Evolutionary conservation across 2,113 vertebrate species (phyloP).

Genomic region (Albula glossodonta): DNA sequence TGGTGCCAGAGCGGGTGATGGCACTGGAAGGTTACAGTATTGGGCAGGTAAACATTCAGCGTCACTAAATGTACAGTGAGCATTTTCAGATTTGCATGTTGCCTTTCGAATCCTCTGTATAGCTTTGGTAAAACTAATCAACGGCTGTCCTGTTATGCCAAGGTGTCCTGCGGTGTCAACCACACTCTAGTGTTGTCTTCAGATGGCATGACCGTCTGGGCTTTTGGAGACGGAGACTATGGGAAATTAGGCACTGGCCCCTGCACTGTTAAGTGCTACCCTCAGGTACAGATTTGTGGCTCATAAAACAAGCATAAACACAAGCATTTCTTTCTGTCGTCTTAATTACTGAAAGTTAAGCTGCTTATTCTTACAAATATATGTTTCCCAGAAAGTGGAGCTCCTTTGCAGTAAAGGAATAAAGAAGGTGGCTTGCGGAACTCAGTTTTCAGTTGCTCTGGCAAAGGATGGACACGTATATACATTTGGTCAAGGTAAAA

Average conservation of each 20-base stretch:
- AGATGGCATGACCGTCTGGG: conserved; percentile 76
- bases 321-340: not conserved
- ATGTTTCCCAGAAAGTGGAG: conserved; percentile 71
- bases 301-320: not conserved
- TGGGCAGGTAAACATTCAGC: conserved; percentile 36
- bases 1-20: conserved; percentile 74
- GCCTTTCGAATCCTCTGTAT: too few relatives aligned
- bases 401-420: conserved; percentile 74
- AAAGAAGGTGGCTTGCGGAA: conserved; percentile 74
- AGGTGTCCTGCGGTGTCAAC: conserved; percentile 79
- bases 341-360: not conserved
- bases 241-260: conserved; percentile 76
- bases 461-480: conserved; percentile 72
- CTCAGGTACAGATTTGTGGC: conserved; percentile 60
- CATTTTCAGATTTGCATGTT: not conserved
- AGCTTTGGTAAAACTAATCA: not conserved
- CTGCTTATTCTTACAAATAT: not conserved
- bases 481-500: conserved; percentile 77
- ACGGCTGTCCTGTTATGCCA: conserved; percentile 19
- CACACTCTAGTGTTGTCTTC: conserved; percentile 75
- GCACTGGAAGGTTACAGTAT: conserved; percentile 73
- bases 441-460: conserved; percentile 75
- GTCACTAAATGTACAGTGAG: too few relatives aligned
- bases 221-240: conserved; percentile 78
- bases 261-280: conserved; percentile 76